Conservation (phyloP, 1,140 invertebrate genomes). For the Dendroctonus valens region DNA sequence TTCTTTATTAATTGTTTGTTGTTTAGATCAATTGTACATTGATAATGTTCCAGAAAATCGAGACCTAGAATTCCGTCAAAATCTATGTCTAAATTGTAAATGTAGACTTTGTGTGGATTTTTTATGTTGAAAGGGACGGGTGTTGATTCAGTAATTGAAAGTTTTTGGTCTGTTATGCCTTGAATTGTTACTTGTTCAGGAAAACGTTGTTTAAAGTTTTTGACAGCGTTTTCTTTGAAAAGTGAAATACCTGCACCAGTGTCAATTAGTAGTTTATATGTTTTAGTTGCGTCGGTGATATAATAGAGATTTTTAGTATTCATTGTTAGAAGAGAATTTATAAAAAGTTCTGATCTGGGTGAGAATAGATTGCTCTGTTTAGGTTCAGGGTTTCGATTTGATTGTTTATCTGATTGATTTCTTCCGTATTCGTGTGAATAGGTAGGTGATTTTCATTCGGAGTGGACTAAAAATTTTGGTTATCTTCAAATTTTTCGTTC, state of each 20-base stretch:
- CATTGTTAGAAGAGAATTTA: neutral
- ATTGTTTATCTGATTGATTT: neutral
- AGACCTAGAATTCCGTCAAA: constrained; percentile 22
- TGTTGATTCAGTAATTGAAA: constrained; percentile 5
- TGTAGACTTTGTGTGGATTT: constrained; percentile 9
- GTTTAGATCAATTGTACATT: constrained; percentile 11
- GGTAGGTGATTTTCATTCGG: neutral
- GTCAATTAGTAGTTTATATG: neutral
- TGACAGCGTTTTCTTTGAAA: constrained; percentile 15
- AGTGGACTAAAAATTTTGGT: neutral
- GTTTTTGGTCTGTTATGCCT: constrained; percentile 11
- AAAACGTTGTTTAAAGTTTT: constrained; percentile 16
- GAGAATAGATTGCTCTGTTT: neutral
- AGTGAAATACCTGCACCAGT: constrained; percentile 13
- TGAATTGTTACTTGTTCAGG: constrained; percentile 3
- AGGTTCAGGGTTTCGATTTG: neutral
- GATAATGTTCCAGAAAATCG: constrained; percentile 15
- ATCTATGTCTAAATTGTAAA: constrained; percentile 18
- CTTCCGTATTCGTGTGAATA: neutral
- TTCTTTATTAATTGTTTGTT: constrained; percentile 3
- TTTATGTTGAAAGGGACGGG: neutral
- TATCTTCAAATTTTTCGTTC: neutral
- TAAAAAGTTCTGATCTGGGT: neutral
- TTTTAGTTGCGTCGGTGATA: neutral
- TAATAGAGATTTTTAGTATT: neutral